Conservation (phyloP, 2,888 invertebrate species). For the Heliconius aoede region DNA sequence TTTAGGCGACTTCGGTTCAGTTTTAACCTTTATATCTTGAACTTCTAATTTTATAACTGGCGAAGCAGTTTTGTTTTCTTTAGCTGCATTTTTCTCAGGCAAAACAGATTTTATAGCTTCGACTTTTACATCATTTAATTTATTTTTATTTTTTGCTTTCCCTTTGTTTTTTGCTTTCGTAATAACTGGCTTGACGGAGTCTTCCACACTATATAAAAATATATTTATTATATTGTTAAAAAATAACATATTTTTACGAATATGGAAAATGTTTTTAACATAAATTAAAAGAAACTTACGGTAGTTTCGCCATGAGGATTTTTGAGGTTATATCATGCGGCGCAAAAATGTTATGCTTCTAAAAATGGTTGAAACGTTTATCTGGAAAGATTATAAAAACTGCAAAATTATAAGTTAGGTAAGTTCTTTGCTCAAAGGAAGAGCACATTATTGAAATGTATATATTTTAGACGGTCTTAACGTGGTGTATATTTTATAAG, state of each 20-base stretch:
- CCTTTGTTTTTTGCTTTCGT: constrained; percentile 21
- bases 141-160: constrained; percentile 17
- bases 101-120: constrained; percentile 5
- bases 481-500: not conserved
- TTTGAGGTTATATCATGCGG: constrained; percentile 44
- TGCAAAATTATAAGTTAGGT: not conserved
- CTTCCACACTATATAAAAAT: constrained; percentile 4
- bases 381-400: not conserved
- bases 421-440: not conserved
- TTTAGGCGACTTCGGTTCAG: not conserved
- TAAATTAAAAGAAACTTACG: constrained; percentile 23
- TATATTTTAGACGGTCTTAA: not conserved
- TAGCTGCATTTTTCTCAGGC: not conserved
- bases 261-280: not conserved
- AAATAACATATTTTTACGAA: not conserved
- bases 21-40: not conserved
- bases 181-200: constrained; percentile 12
- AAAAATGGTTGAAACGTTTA: not conserved
- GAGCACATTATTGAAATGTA: not conserved
- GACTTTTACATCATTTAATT: constrained; percentile 1
- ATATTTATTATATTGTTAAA: too few relatives aligned
- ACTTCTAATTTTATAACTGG: constrained; percentile 1
- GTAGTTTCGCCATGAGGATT: constrained; percentile 43
- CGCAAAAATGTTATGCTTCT: constrained; percentile 5
- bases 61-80: not conserved